Conservation (phyloP, 92 coral and sea anemone species). For the Phymanthus crucifer region DNA sequence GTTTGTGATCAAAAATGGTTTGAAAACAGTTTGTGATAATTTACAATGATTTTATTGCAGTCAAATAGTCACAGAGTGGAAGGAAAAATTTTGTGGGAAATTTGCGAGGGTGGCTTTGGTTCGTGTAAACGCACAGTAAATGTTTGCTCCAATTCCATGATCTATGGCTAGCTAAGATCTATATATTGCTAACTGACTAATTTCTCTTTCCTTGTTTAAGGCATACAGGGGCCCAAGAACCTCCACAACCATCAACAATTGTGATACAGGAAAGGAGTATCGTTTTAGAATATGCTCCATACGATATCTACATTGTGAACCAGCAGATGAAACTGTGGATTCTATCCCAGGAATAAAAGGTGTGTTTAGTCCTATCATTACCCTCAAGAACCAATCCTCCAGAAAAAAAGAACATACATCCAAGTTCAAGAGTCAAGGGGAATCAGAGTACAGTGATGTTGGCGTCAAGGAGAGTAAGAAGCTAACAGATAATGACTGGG, state of each 20-base stretch:
- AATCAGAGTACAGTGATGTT: conserved; percentile 17
- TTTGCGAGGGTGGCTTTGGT: too few relatives aligned
- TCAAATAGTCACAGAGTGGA: too few relatives aligned
- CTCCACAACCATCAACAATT: conserved; percentile 40
- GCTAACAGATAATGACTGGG: conserved; percentile 90
- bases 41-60: too few relatives aligned
- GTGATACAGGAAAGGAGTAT: conserved; percentile 59
- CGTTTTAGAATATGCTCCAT: conserved; percentile 92
- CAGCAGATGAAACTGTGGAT: conserved; percentile 26
- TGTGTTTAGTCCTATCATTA: conserved; percentile 60
- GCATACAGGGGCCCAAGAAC: conserved; percentile 80
- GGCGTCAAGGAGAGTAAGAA: conserved; percentile 45
- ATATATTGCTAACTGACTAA: neutral
- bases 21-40: too few relatives aligned
- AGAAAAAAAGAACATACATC: conserved; percentile 55
- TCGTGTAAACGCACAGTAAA: too few relatives aligned
- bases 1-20: too few relatives aligned
- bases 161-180: too few relatives aligned
- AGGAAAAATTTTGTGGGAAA: too few relatives aligned
- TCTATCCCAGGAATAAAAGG: conserved; percentile 75
- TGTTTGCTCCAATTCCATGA: too few relatives aligned
- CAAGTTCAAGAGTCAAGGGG: conserved; percentile 47
- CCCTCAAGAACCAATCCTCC: conserved; percentile 64
- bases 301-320: conserved; percentile 50
- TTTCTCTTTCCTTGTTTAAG: conserved; percentile 33